phyloP scores from a whole-genome alignment of 2,888 invertebrate species.

The Thymelicus sylvestris region DNA sequence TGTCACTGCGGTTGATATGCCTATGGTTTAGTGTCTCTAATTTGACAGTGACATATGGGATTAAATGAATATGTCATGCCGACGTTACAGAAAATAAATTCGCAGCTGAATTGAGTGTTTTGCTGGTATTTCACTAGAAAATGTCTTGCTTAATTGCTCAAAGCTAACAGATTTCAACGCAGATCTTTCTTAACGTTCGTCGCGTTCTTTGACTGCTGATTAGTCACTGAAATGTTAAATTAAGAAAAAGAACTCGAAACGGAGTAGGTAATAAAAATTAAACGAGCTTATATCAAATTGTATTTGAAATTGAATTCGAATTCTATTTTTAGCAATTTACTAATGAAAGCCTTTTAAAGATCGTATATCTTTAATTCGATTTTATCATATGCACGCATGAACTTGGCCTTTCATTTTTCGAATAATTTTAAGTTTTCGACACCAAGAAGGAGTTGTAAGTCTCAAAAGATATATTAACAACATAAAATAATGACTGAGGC shows the following conservation, averaged over 20 bases:
- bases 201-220: constrained; percentile 37
- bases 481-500: no score
- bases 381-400: no score
- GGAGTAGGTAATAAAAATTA: constrained; percentile 22
- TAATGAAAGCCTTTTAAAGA: neutral
- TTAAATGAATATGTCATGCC: constrained; percentile 77
- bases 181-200: constrained; percentile 34
- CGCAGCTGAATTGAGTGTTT: constrained; percentile 58
- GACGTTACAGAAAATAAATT: constrained; percentile 68
- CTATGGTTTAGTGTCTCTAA: constrained; percentile 79
- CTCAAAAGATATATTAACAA: no score
- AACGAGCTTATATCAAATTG: constrained; percentile 21
- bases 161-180: constrained; percentile 29
- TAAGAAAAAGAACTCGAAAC: constrained; percentile 27
- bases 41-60: constrained; percentile 80
- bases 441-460: no score
- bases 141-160: constrained; percentile 37
- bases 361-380: no score
- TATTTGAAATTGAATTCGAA: constrained; percentile 19
- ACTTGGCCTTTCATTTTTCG: no score
- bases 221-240: constrained; percentile 31
- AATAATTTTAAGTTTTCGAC: no score
- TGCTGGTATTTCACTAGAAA: constrained; percentile 42
- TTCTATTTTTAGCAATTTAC: constrained; percentile 8
- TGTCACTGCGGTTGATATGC: constrained; percentile 78